Conservation (phyloP, 2,888 invertebrate genomes). For the Metopia argyrocephala region DNA sequence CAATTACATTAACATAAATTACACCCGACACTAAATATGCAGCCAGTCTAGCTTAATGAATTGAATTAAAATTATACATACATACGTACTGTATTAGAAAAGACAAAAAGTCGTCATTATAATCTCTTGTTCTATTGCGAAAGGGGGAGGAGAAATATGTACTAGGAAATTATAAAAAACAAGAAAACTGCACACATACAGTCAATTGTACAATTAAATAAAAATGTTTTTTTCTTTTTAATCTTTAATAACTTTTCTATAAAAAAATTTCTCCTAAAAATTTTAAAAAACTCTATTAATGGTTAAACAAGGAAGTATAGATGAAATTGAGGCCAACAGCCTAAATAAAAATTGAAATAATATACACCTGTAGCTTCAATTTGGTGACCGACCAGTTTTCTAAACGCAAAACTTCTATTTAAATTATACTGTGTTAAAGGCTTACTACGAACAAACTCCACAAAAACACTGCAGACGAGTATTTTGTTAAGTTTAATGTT, state of each 20-base stretch:
- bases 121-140: neutral
- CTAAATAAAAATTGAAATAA: constrained; percentile 38
- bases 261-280: neutral
- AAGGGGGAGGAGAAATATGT: neutral
- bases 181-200: neutral
- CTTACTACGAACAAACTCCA: neutral
- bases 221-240: neutral
- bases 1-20: constrained; percentile 14
- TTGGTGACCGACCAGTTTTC: constrained; percentile 57
- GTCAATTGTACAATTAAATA: too few species aligned
- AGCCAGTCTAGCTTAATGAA: constrained; percentile 32
- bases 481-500: too few species aligned
- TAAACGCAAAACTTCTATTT: constrained; percentile 18
- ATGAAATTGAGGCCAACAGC: constrained; percentile 50
- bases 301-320: constrained; percentile 8
- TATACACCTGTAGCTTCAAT: constrained; percentile 61
- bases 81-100: constrained; percentile 34
- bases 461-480: neutral
- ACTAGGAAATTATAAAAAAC: constrained; percentile 13
- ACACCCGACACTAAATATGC: constrained; percentile 43
- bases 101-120: constrained; percentile 57
- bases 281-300: neutral
- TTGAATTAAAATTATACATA: neutral
- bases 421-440: constrained; percentile 15
- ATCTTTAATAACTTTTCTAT: neutral